A percentile compares a stretch with the other conserved stretches of the same genome.
phyloP scores from a whole-genome alignment of 2,113 vertebrate species.

The Neopipo cinnamomea region DNA sequence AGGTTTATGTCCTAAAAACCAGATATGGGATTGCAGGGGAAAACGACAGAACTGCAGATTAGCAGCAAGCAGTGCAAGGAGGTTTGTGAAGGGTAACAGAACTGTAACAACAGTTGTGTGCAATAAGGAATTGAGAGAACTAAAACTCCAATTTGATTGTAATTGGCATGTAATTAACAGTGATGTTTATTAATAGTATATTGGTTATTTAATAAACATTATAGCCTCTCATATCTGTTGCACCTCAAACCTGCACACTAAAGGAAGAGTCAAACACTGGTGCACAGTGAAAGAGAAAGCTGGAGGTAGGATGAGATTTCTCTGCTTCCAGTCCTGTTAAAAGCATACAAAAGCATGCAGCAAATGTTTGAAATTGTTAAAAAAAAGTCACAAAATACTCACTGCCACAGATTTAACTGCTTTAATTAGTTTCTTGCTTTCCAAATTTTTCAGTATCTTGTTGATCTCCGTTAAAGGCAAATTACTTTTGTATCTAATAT shows the following conservation, averaged over 20 bases:
- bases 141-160: not conserved
- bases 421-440: slow-evolving; percentile 99
- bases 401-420: slow-evolving; percentile 99
- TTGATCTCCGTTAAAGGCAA: slow-evolving; percentile 97
- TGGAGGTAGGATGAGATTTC: not conserved
- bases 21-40: not conserved
- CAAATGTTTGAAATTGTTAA: not conserved
- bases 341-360: not conserved
- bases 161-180: not conserved
- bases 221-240: not conserved
- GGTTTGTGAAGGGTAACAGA: not conserved
- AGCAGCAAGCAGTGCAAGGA: not conserved
- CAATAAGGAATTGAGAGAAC: not conserved
- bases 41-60: not conserved
- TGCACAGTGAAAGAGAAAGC: not conserved
- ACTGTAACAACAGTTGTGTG: not conserved
- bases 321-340: not conserved
- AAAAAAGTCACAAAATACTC: slow-evolving; percentile 66
- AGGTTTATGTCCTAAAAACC: not conserved
- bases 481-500: slow-evolving; percentile 97
- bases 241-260: not conserved
- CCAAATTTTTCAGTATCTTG: slow-evolving; percentile 98
- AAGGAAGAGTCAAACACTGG: not conserved
- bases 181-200: not conserved
- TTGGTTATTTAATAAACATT: not conserved